Evolutionary conservation across 2,797 vertebrate genomes (phyloP).

Genomic region (Morus bassanus): DNA sequence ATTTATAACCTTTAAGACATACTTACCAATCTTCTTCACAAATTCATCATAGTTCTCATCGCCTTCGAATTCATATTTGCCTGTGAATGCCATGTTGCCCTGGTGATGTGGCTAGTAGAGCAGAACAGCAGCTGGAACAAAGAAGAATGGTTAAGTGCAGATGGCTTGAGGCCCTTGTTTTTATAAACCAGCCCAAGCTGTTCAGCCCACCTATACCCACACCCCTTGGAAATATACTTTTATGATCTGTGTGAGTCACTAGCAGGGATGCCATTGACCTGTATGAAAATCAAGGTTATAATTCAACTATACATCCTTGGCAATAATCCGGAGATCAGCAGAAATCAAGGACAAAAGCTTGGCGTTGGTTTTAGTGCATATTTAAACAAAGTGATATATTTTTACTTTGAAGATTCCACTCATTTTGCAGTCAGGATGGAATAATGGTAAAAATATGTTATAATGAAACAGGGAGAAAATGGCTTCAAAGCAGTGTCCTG

Average conservation of each 20-base stretch:
- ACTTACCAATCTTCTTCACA: conserved; percentile 88
- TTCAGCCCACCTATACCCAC: conserved; percentile 27
- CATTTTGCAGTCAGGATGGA: neutral
- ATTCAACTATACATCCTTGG: neutral
- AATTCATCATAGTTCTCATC: conserved; percentile 92
- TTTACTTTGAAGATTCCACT: neutral
- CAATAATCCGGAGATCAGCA: conserved; percentile 17
- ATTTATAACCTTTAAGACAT: neutral
- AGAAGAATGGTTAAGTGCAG: neutral
- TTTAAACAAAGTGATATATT: neutral
- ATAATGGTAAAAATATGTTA: neutral
- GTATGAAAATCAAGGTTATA: neutral
- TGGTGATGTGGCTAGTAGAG: neutral
- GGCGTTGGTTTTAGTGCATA: neutral
- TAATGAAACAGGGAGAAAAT: neutral
- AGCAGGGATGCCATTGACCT: conserved; percentile 64
- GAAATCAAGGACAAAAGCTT: neutral
- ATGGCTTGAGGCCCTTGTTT: neutral
- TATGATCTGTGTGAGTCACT: conserved; percentile 50
- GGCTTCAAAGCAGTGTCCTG: neutral
- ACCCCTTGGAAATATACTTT: conserved; percentile 37
- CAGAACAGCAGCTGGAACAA: neutral
- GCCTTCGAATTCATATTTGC: conserved; percentile 87
- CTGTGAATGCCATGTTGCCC: conserved; percentile 85
- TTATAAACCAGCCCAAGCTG: conserved; percentile 60